A percentile compares a stretch with the other conserved stretches of the same genome.
phyloP scores from a whole-genome alignment of 2,113 vertebrate species.

The Notarius lentiginosus region DNA sequence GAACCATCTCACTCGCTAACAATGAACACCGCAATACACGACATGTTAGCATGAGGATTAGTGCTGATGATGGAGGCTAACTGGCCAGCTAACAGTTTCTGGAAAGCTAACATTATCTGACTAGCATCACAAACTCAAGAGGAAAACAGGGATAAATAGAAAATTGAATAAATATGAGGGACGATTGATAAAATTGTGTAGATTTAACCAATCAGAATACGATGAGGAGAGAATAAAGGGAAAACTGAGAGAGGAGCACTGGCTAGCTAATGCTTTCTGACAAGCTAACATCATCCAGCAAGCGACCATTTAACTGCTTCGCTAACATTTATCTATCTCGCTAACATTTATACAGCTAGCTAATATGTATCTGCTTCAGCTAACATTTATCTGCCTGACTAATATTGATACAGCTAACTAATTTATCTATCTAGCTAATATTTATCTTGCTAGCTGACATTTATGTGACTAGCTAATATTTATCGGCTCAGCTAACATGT shows the following conservation, averaged over 20 bases:
- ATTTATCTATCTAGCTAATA: not conserved
- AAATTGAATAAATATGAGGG: not conserved
- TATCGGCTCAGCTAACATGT: not conserved
- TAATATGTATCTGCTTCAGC: not conserved
- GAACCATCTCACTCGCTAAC: not conserved
- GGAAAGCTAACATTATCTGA: not conserved
- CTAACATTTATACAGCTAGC: not conserved
- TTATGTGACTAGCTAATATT: not conserved
- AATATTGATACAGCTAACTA: no score
- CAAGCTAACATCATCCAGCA: not conserved
- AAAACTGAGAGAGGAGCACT: no score
- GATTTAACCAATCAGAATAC: no score
- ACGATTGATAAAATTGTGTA: not conserved
- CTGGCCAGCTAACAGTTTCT: not conserved
- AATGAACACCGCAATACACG: not conserved
- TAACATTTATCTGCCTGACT: no score
- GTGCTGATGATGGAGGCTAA: not conserved
- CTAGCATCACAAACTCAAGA: no score
- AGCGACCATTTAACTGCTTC: not conserved
- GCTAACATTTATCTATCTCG: not conserved
- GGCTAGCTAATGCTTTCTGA: not conserved
- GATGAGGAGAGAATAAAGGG: no score
- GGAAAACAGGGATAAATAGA: not conserved
- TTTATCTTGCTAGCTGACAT: not conserved
- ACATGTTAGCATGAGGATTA: not conserved